Conservation (phyloP, 2,797 vertebrate genomes). For the Peromyscus melanophrys region DNA sequence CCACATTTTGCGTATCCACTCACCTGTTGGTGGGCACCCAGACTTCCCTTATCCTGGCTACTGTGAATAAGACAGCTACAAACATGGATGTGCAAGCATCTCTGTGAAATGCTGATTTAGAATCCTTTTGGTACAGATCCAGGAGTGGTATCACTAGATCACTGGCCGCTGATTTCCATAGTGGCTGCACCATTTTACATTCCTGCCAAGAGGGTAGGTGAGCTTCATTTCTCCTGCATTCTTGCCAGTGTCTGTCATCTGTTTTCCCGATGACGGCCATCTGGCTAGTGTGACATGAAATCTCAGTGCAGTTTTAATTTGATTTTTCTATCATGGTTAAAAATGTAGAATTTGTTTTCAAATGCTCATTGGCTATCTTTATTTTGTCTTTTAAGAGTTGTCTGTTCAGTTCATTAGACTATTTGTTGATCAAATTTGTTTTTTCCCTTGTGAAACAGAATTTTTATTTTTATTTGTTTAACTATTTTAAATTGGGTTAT, state of each 20-base stretch:
- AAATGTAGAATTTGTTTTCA: background rate
- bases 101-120: background rate
- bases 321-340: background rate
- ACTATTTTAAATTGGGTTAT: background rate
- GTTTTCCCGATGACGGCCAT: background rate
- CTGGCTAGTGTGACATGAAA: background rate
- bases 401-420: background rate
- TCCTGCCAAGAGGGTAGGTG: background rate
- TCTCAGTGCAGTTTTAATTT: background rate
- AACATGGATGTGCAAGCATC: background rate
- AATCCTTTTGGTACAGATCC: background rate
- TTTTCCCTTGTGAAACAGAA: background rate
- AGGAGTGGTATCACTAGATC: background rate
- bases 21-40: background rate
- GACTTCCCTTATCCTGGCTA: background rate
- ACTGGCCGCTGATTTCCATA: background rate
- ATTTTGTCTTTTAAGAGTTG: background rate
- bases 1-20: background rate
- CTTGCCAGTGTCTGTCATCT: background rate
- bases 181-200: background rate
- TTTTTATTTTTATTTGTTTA: background rate
- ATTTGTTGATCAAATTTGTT: background rate
- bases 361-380: no score
- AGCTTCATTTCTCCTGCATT: background rate
- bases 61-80: background rate